phyloP scores from a whole-genome alignment of 2,113 vertebrate species.

The Antigone vipio region DNA sequence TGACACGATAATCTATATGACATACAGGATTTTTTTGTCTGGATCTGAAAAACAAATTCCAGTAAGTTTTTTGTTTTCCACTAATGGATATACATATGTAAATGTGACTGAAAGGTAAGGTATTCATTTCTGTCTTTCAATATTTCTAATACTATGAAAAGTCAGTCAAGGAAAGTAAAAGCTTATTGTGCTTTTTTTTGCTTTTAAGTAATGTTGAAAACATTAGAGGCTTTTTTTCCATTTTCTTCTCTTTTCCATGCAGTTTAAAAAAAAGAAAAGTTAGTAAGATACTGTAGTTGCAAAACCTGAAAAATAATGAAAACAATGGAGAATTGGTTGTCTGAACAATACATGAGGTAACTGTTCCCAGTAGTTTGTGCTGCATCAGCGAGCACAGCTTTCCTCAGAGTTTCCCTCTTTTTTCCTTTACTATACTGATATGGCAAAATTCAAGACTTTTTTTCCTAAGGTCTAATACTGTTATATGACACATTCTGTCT shows the following conservation, averaged over 20 bases:
- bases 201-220: neutral
- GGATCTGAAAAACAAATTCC: neutral
- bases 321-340: neutral
- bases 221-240: neutral
- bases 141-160: neutral
- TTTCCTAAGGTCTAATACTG: neutral
- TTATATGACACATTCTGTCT: neutral
- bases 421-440: neutral
- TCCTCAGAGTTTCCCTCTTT: neutral
- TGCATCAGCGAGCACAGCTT: neutral
- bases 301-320: neutral
- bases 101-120: neutral
- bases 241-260: neutral
- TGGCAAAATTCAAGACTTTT: neutral
- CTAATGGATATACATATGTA: neutral
- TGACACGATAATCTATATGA: neutral
- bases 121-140: neutral
- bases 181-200: neutral
- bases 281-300: neutral
- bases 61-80: neutral
- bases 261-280: neutral
- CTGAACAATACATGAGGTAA: neutral
- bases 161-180: neutral
- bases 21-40: neutral
- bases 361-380: neutral